A percentile compares a stretch with the other conserved stretches of the same genome.
phyloP scores from a whole-genome alignment of 2,888 invertebrate genomes.

The Drosophila peninsularis region DNA sequence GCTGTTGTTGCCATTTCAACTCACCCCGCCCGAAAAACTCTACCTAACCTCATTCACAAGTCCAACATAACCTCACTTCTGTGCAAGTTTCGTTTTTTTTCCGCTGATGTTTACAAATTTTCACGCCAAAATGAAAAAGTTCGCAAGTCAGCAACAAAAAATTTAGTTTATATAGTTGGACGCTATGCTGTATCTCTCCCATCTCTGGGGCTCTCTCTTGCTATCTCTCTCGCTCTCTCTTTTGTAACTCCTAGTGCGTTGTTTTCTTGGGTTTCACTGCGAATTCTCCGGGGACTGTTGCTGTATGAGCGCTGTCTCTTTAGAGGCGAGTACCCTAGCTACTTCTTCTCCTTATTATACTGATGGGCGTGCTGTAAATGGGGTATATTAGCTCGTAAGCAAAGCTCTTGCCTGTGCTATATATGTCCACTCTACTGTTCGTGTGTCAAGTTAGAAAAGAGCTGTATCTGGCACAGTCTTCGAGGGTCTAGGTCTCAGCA shows the following conservation, averaged over 20 bases:
- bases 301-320: constrained; percentile 2
- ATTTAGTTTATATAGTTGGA: constrained; percentile 20
- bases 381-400: neutral
- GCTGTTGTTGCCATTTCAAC: neutral
- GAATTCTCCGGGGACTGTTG: constrained; percentile 28
- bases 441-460: no score
- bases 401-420: no score
- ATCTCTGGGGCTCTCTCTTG: neutral
- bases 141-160: constrained; percentile 50
- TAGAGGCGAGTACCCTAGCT: neutral
- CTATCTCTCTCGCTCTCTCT: neutral
- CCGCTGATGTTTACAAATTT: constrained; percentile 76
- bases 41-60: constrained; percentile 5
- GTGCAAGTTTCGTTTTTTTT: constrained; percentile 62
- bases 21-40: neutral
- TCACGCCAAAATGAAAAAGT: constrained; percentile 75
- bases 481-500: no score
- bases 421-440: no score
- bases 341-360: constrained; percentile 1
- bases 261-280: neutral
- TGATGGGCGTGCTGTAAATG: neutral
- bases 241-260: neutral
- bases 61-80: constrained; percentile 24
- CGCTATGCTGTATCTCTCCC: neutral
- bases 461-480: no score